These are phyloP conservation scores for Coregonus ussuriensis DNA, from an alignment of 2,797 vertebrate genomes.

Conservation along the genomic window DNA sequence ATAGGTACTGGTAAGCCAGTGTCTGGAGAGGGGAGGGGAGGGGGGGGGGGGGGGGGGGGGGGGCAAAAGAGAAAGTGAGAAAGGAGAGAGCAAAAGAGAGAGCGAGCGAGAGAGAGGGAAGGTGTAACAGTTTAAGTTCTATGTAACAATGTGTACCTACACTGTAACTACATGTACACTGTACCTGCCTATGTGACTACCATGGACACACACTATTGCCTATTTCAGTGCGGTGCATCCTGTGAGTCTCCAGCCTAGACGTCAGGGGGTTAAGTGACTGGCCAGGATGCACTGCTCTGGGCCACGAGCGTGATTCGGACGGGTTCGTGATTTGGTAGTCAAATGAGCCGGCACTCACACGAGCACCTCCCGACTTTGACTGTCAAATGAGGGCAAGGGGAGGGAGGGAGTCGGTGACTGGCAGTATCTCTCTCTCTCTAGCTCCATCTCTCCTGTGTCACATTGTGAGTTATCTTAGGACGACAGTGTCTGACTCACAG, in stretches of 20 bases:
- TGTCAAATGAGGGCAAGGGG: constrained; percentile 5
- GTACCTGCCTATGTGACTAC: not conserved
- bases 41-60: not conserved
- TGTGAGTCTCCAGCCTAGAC: not conserved
- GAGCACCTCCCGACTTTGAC: constrained; percentile 15
- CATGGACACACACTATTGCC: not conserved
- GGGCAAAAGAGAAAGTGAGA: no score
- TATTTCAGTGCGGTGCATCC: not conserved
- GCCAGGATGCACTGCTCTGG: not conserved
- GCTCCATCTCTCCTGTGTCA: no score
- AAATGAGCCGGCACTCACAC: constrained; percentile 22
- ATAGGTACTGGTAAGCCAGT: constrained; percentile 89
- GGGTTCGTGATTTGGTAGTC: not conserved
- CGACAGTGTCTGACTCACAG: no score
- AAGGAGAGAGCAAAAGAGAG: no score
- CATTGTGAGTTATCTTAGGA: no score
- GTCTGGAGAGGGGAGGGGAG: constrained; percentile 66
- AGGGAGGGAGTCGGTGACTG: no score
- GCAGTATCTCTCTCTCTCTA: no score
- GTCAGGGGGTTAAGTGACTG: not conserved
- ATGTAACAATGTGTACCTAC: not conserved
- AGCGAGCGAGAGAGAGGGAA: not conserved
- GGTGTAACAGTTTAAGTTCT: not conserved
- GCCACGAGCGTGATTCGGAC: not conserved
- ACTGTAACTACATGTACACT: not conserved